Conservation (phyloP, 2,113 vertebrate species). For the Cyanistes caeruleus region DNA sequence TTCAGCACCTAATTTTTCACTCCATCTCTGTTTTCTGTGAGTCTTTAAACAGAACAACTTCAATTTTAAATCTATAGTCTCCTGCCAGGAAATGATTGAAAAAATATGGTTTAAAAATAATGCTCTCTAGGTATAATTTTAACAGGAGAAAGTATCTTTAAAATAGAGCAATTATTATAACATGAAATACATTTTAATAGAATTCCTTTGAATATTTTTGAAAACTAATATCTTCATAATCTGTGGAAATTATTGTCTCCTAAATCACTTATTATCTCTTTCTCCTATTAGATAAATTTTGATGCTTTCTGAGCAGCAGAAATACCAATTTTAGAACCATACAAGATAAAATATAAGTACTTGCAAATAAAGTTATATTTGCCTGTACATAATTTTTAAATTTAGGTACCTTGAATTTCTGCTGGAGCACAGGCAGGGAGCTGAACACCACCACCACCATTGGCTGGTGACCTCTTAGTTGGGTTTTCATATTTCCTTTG, state of each 20-base stretch:
- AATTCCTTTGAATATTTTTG: neutral
- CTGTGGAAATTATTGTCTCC: neutral
- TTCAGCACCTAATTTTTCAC: conserved; percentile 80
- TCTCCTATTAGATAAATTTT: neutral
- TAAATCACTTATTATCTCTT: neutral
- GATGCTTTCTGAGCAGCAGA: neutral
- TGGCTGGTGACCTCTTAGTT: neutral
- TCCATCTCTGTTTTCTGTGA: conserved; percentile 59
- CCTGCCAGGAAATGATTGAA: conserved; percentile 72
- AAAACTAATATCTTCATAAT: neutral
- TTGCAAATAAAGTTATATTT: neutral
- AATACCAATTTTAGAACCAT: neutral
- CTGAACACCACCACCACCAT: neutral
- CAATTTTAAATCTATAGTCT: conserved; percentile 57
- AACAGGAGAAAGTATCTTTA: neutral
- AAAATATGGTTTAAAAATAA: conserved; percentile 61
- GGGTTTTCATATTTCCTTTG: neutral
- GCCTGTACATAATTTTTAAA: neutral
- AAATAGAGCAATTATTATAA: neutral
- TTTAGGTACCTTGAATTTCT: neutral
- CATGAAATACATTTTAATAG: neutral
- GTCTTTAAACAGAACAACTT: conserved; percentile 55
- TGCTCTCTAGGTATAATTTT: conserved; percentile 51
- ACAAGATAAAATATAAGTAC: neutral
- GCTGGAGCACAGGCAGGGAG: rapidly evolving